These are phyloP conservation scores for Dynastes hyllus DNA, from an alignment of 2,888 invertebrate genomes.

Conservation along the genomic window DNA sequence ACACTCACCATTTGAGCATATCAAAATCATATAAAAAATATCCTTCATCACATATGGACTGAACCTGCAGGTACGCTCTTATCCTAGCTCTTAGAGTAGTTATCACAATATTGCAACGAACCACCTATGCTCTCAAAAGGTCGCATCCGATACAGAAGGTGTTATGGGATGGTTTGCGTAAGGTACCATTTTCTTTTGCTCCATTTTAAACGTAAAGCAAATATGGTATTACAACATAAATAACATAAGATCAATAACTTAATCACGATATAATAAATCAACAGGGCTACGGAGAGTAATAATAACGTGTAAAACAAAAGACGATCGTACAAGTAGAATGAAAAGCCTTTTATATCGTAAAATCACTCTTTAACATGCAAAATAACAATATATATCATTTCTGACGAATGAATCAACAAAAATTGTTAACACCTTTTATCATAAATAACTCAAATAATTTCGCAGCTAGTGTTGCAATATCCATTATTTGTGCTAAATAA, in stretches of 20 bases:
- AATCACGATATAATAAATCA: not conserved
- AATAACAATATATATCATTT: too few relatives aligned
- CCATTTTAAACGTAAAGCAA: not conserved
- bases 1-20: conserved; percentile 67
- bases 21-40: conserved; percentile 69
- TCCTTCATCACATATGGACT: conserved; percentile 54
- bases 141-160: conserved; percentile 42
- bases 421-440: too few relatives aligned
- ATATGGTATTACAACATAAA: not conserved
- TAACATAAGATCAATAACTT: not conserved
- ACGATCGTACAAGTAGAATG: too few relatives aligned
- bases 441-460: too few relatives aligned
- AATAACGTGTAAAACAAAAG: too few relatives aligned
- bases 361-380: too few relatives aligned
- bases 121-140: conserved; percentile 53
- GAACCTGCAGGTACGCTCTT: conserved; percentile 59
- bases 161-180: conserved; percentile 14
- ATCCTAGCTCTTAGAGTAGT: conserved; percentile 60
- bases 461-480: too few relatives aligned
- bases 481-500: too few relatives aligned
- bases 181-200: conserved; percentile 36
- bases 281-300: too few relatives aligned
- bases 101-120: conserved; percentile 55
- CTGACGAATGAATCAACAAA: too few relatives aligned
- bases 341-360: too few relatives aligned